Percentiles rank a stretch among this genome's conserved stretches.
Evolutionary conservation across 2,113 vertebrate species (phyloP).

Genomic region (Semnopithecus entellus): DNA sequence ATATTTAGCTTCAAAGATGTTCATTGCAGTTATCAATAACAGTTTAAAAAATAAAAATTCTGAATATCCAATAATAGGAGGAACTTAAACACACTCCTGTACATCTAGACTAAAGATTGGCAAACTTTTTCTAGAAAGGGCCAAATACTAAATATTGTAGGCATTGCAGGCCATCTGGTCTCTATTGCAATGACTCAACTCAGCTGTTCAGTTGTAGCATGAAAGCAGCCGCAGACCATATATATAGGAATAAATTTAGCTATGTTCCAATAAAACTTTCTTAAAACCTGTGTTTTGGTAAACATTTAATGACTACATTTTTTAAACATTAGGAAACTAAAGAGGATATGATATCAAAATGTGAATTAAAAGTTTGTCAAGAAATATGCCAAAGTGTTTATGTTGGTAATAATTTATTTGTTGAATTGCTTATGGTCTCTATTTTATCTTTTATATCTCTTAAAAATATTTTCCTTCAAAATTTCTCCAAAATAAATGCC

Average conservation of each 20-base stretch:
- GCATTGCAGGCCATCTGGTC: background rate
- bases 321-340: background rate
- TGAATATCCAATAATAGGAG: background rate
- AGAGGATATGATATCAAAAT: background rate
- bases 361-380: background rate
- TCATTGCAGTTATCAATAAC: background rate
- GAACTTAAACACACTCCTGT: background rate
- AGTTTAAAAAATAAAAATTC: background rate
- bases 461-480: conserved; percentile 1
- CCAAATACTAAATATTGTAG: background rate
- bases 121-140: background rate
- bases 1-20: background rate
- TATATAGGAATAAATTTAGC: background rate
- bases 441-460: conserved; percentile 9
- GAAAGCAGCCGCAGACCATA: background rate
- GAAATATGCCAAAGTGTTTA: background rate
- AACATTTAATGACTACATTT: background rate
- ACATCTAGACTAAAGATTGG: background rate
- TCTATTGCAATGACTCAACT: background rate
- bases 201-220: background rate
- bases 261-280: background rate
- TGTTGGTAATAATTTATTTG: background rate
- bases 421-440: background rate
- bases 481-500: conserved; percentile 11
- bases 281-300: background rate